These are phyloP conservation scores for Sisor rabdophorus DNA, from an alignment of 2,113 vertebrate genomes.

Conservation along the genomic window DNA sequence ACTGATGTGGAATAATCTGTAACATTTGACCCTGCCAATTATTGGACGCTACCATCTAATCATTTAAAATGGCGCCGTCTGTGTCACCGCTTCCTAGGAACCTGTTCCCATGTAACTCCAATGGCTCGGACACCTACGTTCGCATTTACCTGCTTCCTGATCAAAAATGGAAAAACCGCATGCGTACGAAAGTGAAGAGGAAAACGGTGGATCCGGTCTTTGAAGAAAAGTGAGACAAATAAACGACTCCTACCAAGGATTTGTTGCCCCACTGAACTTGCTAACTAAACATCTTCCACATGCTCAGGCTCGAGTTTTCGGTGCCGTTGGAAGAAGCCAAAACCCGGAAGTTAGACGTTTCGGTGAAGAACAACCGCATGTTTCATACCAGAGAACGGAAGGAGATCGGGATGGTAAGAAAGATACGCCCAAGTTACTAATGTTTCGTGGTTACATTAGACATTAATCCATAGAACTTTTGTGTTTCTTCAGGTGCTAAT, in stretches of 20 bases:
- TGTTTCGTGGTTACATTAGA: not conserved
- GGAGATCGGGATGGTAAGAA: slow-evolving; percentile 84
- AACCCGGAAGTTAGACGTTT: slow-evolving; percentile 79
- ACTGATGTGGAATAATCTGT: no score
- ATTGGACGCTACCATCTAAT: no score
- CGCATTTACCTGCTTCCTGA: slow-evolving; percentile 90
- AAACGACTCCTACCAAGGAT: not conserved
- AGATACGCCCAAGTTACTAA: no score
- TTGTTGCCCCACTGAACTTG: not conserved
- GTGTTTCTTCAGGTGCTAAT: slow-evolving; percentile 73
- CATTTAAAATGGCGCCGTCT: not conserved
- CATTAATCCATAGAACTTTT: not conserved
- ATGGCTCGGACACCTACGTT: slow-evolving; percentile 85
- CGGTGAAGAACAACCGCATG: slow-evolving; percentile 86
- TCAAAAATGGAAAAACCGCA: slow-evolving; percentile 82
- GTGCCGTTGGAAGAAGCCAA: slow-evolving; percentile 76
- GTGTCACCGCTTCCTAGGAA: slow-evolving; percentile 67
- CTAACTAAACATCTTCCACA: not conserved
- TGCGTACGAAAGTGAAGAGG: slow-evolving; percentile 81
- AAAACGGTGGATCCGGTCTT: slow-evolving; percentile 82
- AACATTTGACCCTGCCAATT: no score
- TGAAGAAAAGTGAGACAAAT: slow-evolving; percentile 79
- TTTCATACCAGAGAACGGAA: slow-evolving; percentile 82
- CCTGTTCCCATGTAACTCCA: slow-evolving; percentile 75
- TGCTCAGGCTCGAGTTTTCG: slow-evolving; percentile 84